Base-by-base conservation (phyloP, 2,113 vertebrate species). In the Cervus canadensis region DNA sequence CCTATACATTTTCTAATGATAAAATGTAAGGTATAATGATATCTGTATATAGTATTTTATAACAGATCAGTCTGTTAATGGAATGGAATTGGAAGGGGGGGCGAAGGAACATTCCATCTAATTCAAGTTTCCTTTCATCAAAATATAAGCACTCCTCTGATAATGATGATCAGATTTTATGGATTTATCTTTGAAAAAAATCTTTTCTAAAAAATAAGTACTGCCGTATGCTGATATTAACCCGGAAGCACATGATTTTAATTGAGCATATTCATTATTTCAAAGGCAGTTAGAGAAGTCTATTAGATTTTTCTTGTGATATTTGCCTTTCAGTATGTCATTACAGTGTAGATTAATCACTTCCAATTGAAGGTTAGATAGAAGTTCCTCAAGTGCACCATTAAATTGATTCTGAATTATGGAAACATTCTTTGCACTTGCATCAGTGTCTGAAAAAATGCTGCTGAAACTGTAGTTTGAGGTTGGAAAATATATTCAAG, bases 131-230 rank as follows among this genome's bases (percentile, higher is more conserved):
- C n/a, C 48, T 91, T 86, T 60, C 43, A 81, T 95, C 81, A 94
- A 87, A 92, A 94, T 33, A 5, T 67, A 91, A 86, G 90, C 54
- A 81, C 14, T 97, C 30, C 59, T 45, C 48, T 81, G 48, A 92
- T 60, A 92, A 56, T 74, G 28, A 30, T 96, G 23, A 93, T 83
- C 36, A 92, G 6, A 81, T 81, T 97, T 86, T 93, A 89, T 40
- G 60, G 56, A 94, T 84, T 88, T 95, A 94, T 78, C 81, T 96
- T 91, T 92, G 57, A 74, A 97, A 97, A 95, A 91, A 45, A 25
- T 88, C 25, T 93, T 90, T 94, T 87, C 94, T 97, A 45, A 95
- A 36, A 82, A n/a, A 82, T 2, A 92, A 48, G 23, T 79, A 64
- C 7, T 85, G 48, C 30, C 54, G 30, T 95, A 82, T 54, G 91